Base-by-base conservation (phyloP, 2,888 invertebrate species). In the Drosophila conformis region DNA sequence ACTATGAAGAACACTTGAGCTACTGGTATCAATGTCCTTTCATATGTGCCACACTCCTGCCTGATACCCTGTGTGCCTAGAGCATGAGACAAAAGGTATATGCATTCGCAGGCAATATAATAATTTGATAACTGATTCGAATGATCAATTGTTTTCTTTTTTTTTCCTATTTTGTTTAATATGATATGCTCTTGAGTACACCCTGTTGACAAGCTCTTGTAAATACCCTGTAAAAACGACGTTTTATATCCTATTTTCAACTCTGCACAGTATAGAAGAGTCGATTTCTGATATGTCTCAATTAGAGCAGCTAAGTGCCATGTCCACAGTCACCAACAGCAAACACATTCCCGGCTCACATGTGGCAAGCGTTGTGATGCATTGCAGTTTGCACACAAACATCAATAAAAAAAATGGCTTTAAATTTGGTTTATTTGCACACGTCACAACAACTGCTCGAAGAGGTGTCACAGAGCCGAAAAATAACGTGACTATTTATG, bases 341-440 rank as follows among this genome's bases (percentile, higher is more conserved):
- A 15, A 11, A 21, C 15, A 52, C 15, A 15, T 25, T 35, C 35
- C 27, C 15, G 18, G 33, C 48, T 38, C 31, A 49, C 36, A n/a
- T 49, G n/a, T 29, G 33, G 29, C 11, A 53, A 74, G 56, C 42
- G 49, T 69, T 74, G 63, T 57, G 42, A 74, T 69, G 67, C 69
- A 38, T 42, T 64, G 65, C 46, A 69, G 62, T 25, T 48, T 71
- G 71, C 64, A 71, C 42, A 49, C 66, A 68, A 62, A 42, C 25
- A 29, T 46, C 27, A 35, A 48, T 36, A 36, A 56, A 63, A 53
- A 42, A 53, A 72, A 57, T 42, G 33, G 29, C 68, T 77, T 76
- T 73, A 59, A 69, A 73, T 62, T 69, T 65, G 54, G 56, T 54
- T 63, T 65, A 69, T 65, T 77, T 36, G 69, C 78, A 77, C 64